Evolutionary conservation across 2,888 invertebrate species (phyloP).

Genomic region (Pyrgus malvae): DNA sequence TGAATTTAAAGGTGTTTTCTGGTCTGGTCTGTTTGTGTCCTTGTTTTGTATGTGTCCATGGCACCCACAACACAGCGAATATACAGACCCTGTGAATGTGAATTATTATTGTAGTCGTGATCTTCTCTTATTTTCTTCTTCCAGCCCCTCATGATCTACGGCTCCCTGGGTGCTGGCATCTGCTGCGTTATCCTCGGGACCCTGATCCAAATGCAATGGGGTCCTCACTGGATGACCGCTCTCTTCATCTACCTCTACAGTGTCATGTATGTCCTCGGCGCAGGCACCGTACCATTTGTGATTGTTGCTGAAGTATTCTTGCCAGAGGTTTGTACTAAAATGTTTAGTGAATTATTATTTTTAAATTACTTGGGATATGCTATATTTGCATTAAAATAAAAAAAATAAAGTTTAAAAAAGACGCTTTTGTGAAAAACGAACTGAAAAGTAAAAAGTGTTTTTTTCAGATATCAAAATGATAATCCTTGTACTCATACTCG

Average conservation of each 20-base stretch:
- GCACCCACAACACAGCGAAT: no score
- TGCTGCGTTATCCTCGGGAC: conserved; percentile 52
- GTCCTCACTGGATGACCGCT: conserved; percentile 51
- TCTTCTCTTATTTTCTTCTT: not conserved
- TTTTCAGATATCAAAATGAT: no score
- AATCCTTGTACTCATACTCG: no score
- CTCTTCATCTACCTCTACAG: conserved; percentile 49
- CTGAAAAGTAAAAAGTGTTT: no score
- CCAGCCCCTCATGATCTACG: conserved; percentile 50
- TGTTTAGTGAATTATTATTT: not conserved
- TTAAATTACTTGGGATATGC: no score
- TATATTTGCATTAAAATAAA: no score
- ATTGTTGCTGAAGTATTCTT: conserved; percentile 55
- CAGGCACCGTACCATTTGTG: conserved; percentile 57
- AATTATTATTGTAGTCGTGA: not conserved
- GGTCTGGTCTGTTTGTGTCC: no score
- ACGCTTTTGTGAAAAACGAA: no score
- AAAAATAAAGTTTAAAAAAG: no score
- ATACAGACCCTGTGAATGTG: no score
- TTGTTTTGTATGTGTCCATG: no score
- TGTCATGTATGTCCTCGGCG: conserved; percentile 47
- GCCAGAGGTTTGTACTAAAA: conserved; percentile 49
- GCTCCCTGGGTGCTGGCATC: conserved; percentile 41
- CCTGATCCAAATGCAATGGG: conserved; percentile 55
- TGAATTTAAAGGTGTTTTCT: no score